Conservation (phyloP, 2,113 vertebrate species). For the Sinocyclocheilus anshuiensis region DNA sequence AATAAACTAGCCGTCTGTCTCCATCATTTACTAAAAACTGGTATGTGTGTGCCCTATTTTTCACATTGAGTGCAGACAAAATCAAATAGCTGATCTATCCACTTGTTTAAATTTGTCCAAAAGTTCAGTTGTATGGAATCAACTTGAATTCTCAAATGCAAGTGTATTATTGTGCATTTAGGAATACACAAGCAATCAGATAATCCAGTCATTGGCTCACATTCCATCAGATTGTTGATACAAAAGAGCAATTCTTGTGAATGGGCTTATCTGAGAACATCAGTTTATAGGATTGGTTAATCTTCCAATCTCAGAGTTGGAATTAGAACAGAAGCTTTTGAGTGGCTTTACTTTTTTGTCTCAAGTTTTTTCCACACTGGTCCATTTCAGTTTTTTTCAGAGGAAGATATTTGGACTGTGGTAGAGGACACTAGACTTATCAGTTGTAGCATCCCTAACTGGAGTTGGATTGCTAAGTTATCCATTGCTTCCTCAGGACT, state of each 20-base stretch:
- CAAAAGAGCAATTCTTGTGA: slow-evolving; percentile 54
- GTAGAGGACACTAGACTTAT: slow-evolving; percentile 25
- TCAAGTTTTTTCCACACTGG: neutral
- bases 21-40: neutral
- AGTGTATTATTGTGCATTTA: slow-evolving; percentile 11
- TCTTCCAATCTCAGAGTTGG: slow-evolving; percentile 12
- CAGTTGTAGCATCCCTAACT: neutral
- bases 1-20: neutral
- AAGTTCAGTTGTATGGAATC: neutral
- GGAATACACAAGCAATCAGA: slow-evolving; percentile 21
- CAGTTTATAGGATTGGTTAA: slow-evolving; percentile 42
- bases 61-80: neutral
- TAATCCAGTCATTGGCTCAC: slow-evolving; percentile 59
- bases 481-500: slow-evolving; percentile 77
- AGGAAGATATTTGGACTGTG: too few relatives aligned
- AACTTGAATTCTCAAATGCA: neutral
- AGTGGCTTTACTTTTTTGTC: slow-evolving; percentile 17
- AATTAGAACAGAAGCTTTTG: slow-evolving; percentile 5
- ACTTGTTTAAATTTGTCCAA: neutral
- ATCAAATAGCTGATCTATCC: neutral
- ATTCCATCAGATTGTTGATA: slow-evolving; percentile 57
- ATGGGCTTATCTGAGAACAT: slow-evolving; percentile 56
- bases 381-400: neutral
- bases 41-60: neutral
- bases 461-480: slow-evolving; percentile 28